A percentile compares a stretch with the other conserved stretches of the same genome.
phyloP scores from a whole-genome alignment of 2,797 vertebrate species.

The Hydrophis major region DNA sequence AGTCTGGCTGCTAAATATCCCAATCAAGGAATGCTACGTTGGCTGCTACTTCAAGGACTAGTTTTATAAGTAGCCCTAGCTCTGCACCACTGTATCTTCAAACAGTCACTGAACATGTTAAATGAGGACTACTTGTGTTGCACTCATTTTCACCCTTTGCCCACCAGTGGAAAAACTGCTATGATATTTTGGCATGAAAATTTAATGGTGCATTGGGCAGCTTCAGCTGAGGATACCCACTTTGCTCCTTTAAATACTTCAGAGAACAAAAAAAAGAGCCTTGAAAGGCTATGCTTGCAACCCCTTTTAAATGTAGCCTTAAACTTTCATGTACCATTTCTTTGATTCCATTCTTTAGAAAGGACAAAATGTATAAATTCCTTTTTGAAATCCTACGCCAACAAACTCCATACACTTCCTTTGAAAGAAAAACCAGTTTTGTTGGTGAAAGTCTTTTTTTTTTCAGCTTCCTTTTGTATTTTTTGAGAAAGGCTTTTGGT shows the following conservation, averaged over 20 bases:
- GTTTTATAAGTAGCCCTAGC: neutral
- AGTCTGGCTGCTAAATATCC: neutral
- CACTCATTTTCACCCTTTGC: neutral
- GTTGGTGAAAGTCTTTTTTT: neutral
- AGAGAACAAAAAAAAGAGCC: neutral
- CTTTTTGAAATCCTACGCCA: neutral
- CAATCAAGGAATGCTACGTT: neutral
- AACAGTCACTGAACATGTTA: neutral
- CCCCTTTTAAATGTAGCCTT: neutral
- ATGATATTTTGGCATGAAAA: neutral
- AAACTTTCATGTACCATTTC: neutral
- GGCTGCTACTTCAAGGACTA: neutral
- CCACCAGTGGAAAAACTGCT: neutral
- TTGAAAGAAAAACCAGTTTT: conserved; percentile 7
- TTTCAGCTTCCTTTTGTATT: neutral
- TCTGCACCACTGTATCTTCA: neutral
- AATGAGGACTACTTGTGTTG: neutral
- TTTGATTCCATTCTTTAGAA: neutral
- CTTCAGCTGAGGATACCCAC: neutral
- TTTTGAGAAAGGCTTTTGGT: neutral
- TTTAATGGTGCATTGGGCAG: neutral
- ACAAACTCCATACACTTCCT: neutral
- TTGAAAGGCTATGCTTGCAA: neutral
- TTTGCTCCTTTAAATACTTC: neutral
- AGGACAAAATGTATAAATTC: neutral